phyloP scores from a whole-genome alignment of 2,888 invertebrate species.

The Rotaria socialis region DNA sequence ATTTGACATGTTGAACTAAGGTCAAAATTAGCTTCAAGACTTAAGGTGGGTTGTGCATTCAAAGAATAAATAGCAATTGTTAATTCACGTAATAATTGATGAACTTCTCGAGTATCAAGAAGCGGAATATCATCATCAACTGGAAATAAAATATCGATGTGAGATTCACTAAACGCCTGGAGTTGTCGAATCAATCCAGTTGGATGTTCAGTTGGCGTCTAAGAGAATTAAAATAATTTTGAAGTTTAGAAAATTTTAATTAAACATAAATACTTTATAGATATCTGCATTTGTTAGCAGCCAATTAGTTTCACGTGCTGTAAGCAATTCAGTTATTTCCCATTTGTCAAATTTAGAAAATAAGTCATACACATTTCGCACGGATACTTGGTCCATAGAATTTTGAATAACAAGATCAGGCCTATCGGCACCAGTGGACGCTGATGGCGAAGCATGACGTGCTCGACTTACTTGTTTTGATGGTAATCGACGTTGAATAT shows the following conservation, averaged over 20 bases:
- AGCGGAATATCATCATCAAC: slow-evolving; percentile 48
- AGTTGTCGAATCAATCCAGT: slow-evolving; percentile 54
- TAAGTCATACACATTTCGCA: slow-evolving; percentile 41
- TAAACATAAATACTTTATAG: background rate
- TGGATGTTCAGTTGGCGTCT: slow-evolving; percentile 55
- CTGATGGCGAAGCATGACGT: background rate
- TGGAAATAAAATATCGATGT: slow-evolving; percentile 41
- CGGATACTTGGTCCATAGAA: background rate
- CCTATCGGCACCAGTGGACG: background rate
- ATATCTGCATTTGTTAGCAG: slow-evolving; percentile 38
- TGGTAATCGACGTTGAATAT: background rate
- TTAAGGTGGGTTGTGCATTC: slow-evolving; percentile 57
- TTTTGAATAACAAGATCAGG: background rate
- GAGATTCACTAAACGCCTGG: slow-evolving; percentile 49
- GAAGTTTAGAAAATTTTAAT: background rate
- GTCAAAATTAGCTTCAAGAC: slow-evolving; percentile 58
- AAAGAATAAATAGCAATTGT: slow-evolving; percentile 57
- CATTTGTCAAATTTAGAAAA: slow-evolving; percentile 57
- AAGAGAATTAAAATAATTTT: background rate
- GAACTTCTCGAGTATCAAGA: slow-evolving; percentile 56
- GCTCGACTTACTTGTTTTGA: background rate
- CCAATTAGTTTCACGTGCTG: slow-evolving; percentile 46
- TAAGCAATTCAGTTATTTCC: slow-evolving; percentile 56
- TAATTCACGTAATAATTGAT: slow-evolving; percentile 58
- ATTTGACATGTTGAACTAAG: slow-evolving; percentile 56